Conservation (phyloP, 1,140 invertebrate genomes). For the Monomorium pharaonis region DNA sequence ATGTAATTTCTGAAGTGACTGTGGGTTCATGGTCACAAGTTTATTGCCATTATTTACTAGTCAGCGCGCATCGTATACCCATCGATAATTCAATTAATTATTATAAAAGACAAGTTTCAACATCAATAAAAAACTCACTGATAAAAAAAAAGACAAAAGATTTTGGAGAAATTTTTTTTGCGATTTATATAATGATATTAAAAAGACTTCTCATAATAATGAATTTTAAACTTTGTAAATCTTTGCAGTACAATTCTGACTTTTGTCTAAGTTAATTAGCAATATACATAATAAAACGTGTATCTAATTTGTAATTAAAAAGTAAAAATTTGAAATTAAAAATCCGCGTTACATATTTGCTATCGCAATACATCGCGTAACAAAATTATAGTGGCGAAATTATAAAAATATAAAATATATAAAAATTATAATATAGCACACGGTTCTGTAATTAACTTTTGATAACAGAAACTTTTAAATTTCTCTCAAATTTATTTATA, state of each 20-base stretch:
- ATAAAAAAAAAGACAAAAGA: no score
- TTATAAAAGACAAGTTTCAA: background rate
- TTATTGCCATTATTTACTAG: conserved; percentile 1
- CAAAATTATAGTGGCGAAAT: no score
- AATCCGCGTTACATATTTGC: background rate
- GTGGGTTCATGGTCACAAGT: conserved; percentile 17
- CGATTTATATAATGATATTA: no score
- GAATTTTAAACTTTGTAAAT: background rate
- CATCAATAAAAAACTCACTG: background rate
- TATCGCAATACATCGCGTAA: background rate
- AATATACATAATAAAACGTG: background rate
- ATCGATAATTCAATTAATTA: conserved; percentile 14
- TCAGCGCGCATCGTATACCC: background rate
- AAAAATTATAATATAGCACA: background rate
- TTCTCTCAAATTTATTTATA: background rate
- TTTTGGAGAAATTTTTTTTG: no score
- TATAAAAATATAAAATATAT: background rate
- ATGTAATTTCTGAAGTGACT: conserved; percentile 10
- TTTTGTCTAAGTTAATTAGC: background rate
- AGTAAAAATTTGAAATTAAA: background rate
- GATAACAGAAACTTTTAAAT: background rate
- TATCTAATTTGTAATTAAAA: background rate
- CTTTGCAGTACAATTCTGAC: background rate
- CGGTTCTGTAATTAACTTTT: background rate
- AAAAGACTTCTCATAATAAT: background rate